Base-by-base conservation (phyloP, 2,797 vertebrate genomes). In the Austrolebias charrua region DNA sequence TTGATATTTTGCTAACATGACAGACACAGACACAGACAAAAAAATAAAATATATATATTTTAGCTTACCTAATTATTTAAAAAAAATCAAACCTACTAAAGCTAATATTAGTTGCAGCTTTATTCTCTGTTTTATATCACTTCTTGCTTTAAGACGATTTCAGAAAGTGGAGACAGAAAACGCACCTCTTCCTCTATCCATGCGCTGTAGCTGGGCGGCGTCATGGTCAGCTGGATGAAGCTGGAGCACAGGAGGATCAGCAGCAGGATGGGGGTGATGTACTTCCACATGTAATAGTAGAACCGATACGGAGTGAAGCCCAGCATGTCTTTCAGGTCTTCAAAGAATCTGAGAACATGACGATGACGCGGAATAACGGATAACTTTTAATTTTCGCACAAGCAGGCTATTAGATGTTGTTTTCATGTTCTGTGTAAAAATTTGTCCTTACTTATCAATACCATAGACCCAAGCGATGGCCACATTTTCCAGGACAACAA, bases 221-320 rank as follows among this genome's bases (percentile, higher is more conserved):
- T 95, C 90, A 95, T 91, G 71, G 78, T 83, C 92, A 99, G 93
- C 91, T 98, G 96, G 79, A 96, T 89, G 70, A 95, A 46, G 66
- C 95, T 98, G 86, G 94, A 90, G 62, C 86, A 72, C 55, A 99
- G 88, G 70, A 99, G 91, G 20, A 91, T 88, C 47, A 94, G 51
- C 48, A 98, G 86, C 66, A 98, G 91, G 71, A 94, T 78, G 63
- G 98, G 98, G 20, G 97, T 97, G 79, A 98, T 78, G 60, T 94
- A 99, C 90, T 97, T 98, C 97, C 97, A 99, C 93, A 95, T 97
- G 84, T 98, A 99, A 79, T 98, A 99, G 84, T 98, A 99, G 85
- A 95, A 98, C 45, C 85, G 93, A 80, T 88, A 94, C 29, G 97
- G 97, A 38, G 90, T 91, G 81, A 98, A 98, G 40, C 96, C 97